Conservation (phyloP, 2,113 vertebrate genomes). For the Falco punctatus region DNA sequence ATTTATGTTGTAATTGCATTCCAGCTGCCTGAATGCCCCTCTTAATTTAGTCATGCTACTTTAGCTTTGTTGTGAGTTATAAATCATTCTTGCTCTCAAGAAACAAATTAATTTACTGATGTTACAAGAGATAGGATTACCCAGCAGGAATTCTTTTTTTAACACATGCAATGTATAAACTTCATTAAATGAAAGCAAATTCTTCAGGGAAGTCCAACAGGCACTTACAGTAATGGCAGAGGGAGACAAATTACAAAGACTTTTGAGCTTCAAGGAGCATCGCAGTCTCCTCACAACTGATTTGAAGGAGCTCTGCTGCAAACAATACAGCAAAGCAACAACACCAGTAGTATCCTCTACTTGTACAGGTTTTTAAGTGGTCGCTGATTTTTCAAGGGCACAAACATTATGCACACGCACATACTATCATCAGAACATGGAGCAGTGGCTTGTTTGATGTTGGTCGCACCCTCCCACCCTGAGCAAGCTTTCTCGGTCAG, state of each 20-base stretch:
- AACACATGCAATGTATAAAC: not conserved
- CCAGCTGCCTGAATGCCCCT: not conserved
- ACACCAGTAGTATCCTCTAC: not conserved
- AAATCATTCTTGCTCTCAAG: conserved; percentile 34
- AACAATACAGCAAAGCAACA: not conserved
- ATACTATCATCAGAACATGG: not conserved
- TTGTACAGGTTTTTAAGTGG: not conserved
- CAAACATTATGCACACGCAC: not conserved
- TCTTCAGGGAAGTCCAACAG: conserved; percentile 8
- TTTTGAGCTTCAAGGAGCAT: not conserved
- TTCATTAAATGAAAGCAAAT: conserved; percentile 38
- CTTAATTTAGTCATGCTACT: conserved; percentile 41
- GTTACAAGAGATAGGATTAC: conserved; percentile 23
- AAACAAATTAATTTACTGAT: conserved; percentile 56
- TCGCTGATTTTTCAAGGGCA: not conserved
- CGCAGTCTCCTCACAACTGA: not conserved
- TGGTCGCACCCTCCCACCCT: not conserved
- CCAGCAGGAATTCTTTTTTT: conserved; percentile 9
- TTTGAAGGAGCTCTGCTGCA: not conserved
- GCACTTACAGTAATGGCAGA: not conserved
- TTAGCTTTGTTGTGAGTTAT: conserved; percentile 28
- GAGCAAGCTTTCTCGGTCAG: not conserved
- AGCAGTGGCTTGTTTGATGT: not conserved
- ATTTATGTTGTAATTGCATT: not conserved
- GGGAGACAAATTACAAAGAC: not conserved